phyloP scores from a whole-genome alignment of 2,797 vertebrate genomes.

The Salmo trutta region DNA sequence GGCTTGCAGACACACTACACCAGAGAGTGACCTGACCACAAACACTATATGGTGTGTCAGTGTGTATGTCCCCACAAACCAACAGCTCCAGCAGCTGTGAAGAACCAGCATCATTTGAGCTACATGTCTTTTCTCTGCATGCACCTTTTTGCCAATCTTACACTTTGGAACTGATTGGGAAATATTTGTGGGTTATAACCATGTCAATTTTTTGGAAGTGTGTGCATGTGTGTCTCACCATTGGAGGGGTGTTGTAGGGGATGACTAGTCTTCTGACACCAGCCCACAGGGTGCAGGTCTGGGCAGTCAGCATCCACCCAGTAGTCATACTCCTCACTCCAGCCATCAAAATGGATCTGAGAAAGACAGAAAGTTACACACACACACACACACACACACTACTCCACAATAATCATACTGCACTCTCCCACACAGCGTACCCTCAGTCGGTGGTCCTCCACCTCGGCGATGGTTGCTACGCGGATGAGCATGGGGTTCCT shows the following conservation, averaged over 20 bases:
- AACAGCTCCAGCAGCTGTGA: too few relatives aligned
- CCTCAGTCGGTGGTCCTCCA: conserved; percentile 86
- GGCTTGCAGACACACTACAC: not conserved
- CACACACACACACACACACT: not conserved
- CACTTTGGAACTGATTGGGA: too few relatives aligned
- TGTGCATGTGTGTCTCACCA: conserved; percentile 62
- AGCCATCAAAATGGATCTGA: conserved; percentile 89
- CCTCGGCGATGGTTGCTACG: conserved; percentile 79
- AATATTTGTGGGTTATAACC: too few relatives aligned
- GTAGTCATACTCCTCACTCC: conserved; percentile 84
- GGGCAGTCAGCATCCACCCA: conserved; percentile 87
- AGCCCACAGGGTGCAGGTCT: conserved; percentile 86
- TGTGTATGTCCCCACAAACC: not conserved
- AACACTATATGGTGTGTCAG: not conserved
- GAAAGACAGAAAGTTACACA: not conserved
- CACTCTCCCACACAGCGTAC: conserved; percentile 53
- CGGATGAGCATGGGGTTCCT: conserved; percentile 89
- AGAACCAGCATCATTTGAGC: too few relatives aligned
- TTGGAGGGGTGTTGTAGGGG: conserved; percentile 81
- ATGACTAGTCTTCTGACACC: conserved; percentile 90
- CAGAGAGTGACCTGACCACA: not conserved
- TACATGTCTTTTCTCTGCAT: too few relatives aligned
- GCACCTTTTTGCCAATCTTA: too few relatives aligned
- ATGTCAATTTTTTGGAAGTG: not conserved
- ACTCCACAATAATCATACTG: conserved; percentile 75